Percentiles rank a stretch among this genome's conserved stretches.
Conservation (phyloP, 2,113 vertebrate genomes). For the Cacatua alba region DNA sequence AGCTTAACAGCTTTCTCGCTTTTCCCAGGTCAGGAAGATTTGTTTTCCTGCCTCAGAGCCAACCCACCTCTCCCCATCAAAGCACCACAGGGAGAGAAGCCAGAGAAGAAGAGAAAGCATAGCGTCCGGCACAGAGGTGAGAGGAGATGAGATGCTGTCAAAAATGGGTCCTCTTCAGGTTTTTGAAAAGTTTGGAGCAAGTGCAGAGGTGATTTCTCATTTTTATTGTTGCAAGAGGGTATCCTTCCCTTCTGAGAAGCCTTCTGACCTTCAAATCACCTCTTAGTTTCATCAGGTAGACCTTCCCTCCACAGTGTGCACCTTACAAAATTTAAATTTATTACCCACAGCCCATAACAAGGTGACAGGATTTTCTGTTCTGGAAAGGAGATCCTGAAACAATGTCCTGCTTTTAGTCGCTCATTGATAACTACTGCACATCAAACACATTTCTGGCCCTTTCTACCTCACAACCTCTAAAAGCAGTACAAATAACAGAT, state of each 20-base stretch:
- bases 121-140: not conserved
- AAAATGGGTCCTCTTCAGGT: not conserved
- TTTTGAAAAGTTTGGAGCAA: not conserved
- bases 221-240: not conserved
- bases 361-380: not conserved
- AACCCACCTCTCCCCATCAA: accelerated
- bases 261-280: not conserved
- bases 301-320: not conserved
- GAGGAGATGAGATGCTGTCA: not conserved
- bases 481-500: not conserved
- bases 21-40: not conserved
- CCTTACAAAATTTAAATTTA: not conserved
- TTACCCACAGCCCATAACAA: not conserved
- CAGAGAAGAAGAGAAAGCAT: accelerated
- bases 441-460: not conserved
- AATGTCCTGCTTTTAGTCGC: not conserved
- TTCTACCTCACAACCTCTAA: not conserved
- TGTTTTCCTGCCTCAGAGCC: not conserved
- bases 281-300: not conserved
- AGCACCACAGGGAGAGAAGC: too few relatives aligned
- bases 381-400: not conserved
- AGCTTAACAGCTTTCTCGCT: not conserved
- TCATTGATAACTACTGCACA: not conserved
- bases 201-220: not conserved
- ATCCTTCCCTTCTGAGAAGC: not conserved